Percentiles rank a stretch among this genome's conserved stretches.
Evolutionary conservation across 1,140 invertebrate species (phyloP).

Genomic region (Sipha flava): DNA sequence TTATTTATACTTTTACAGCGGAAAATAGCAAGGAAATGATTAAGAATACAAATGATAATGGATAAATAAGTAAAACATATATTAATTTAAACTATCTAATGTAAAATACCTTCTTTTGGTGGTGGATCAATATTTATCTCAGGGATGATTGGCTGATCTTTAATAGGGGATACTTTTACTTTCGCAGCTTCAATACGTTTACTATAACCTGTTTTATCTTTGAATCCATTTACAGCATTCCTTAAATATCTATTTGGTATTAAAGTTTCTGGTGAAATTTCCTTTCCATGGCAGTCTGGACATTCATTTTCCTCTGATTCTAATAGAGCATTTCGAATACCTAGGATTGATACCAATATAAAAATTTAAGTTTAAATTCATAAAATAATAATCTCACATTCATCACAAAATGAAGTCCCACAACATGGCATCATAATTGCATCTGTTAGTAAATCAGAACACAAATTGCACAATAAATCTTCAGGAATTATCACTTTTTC

Average conservation of each 20-base stretch:
- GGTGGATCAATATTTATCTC: background rate
- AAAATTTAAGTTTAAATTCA: background rate
- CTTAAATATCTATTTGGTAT: constrained; percentile 88
- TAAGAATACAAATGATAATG: no score
- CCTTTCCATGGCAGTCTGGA: constrained; percentile 84
- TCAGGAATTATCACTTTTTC: constrained; percentile 72
- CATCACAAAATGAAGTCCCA: constrained; percentile 95
- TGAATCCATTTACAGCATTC: constrained; percentile 77
- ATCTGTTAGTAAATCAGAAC: constrained; percentile 86
- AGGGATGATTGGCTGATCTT: background rate
- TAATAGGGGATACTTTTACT: background rate
- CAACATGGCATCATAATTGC: constrained; percentile 96
- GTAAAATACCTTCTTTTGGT: constrained; percentile 7
- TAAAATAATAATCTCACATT: constrained; percentile 61
- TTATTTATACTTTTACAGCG: no score
- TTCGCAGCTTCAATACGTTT: background rate
- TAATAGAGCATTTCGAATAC: constrained; percentile 74
- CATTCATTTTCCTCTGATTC: constrained; percentile 93
- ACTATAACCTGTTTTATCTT: constrained; percentile 79
- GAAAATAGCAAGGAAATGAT: no score
- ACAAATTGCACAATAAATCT: constrained; percentile 83
- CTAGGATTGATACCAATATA: constrained; percentile 45
- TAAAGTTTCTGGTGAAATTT: constrained; percentile 82
- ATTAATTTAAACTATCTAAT: no score
- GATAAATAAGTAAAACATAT: background rate